Evolutionary conservation across 2,113 vertebrate genomes (phyloP).

Genomic region (Callocephalon fimbriatum): DNA sequence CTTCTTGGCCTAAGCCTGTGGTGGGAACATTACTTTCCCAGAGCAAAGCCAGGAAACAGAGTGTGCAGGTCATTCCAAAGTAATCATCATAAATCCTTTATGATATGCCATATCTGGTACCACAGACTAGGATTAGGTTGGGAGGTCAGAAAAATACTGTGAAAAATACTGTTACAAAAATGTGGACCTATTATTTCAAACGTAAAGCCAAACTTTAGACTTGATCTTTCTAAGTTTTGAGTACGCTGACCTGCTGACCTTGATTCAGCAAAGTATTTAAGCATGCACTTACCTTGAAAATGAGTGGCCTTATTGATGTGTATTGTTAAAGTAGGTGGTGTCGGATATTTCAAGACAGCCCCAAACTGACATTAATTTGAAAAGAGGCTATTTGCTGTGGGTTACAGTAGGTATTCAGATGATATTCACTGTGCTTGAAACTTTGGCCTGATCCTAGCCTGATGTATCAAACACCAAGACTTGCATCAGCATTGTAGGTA

Average conservation of each 20-base stretch:
- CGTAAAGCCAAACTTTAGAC: not conserved
- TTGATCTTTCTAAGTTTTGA: not conserved
- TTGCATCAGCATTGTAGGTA: not conserved
- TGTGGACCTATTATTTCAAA: not conserved
- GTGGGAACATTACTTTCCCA: not conserved
- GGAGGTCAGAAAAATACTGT: not conserved
- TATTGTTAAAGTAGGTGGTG: not conserved
- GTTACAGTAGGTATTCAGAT: not conserved
- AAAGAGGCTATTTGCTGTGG: not conserved
- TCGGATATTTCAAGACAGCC: not conserved
- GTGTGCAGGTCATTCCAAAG: not conserved
- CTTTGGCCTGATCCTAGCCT: not conserved
- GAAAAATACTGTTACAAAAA: not conserved
- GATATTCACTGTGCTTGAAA: not conserved
- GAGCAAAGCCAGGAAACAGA: not conserved
- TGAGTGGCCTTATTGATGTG: not conserved
- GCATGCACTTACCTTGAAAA: not conserved
- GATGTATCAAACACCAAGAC: not conserved
- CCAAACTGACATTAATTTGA: not conserved
- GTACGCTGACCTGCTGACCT: not conserved
- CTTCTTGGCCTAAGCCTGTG: not conserved
- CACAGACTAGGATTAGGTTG: not conserved
- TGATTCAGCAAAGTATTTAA: not conserved
- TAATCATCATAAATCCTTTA: not conserved
- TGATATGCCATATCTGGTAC: not conserved